Evolutionary conservation across 2,113 vertebrate species (phyloP), one percentile per base, ranked within the genome.

Genomic region (Eonycteris spelaea): DNA sequence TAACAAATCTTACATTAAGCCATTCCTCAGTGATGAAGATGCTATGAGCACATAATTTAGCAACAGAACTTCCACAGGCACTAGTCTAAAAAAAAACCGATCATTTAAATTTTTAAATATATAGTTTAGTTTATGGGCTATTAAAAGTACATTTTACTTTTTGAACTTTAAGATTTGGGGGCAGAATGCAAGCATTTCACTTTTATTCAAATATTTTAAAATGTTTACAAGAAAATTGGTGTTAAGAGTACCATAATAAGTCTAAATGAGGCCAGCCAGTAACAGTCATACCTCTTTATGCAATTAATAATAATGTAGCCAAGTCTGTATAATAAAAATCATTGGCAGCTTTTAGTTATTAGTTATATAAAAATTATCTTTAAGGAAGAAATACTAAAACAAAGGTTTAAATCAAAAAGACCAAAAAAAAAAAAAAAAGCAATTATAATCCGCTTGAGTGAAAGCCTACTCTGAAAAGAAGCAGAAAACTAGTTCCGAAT

Each of bases 1-100:
- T 90, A 96, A 95, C 73, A 95, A 96, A 92, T 90, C 67, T 79
- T 90, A 71, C 11, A 68, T 88, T 24, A 84, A 91, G 16, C 14
- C 59, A 96, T 71, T 75, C 40, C 35, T 43, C 30, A 92, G 78
- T 57, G 93, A 40, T 65, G 16, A 93, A 74, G 63, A 83, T 68
- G 21, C 24, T 48, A 61, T 9, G 3, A 91, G 48, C 74, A 80
- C 6, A 71, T 1, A 75, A 48, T 33, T 51, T 22, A 80, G 59
- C 40, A 88, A 86, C 63, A 93, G 22, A 74, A 65, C 38, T 86
- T 80, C 45, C 35, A 93, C 48, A 92, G 40, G 40, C 51, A 74
- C 15, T 53, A 88, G 12, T 75, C 77, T 94, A 67, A 82, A 94
- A 61, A 33, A 61, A 33, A 51, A 8, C 2, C 2, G 9, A 33